Conservation (phyloP, 2,113 vertebrate species). For the Petrocephalus microphthalmus region DNA sequence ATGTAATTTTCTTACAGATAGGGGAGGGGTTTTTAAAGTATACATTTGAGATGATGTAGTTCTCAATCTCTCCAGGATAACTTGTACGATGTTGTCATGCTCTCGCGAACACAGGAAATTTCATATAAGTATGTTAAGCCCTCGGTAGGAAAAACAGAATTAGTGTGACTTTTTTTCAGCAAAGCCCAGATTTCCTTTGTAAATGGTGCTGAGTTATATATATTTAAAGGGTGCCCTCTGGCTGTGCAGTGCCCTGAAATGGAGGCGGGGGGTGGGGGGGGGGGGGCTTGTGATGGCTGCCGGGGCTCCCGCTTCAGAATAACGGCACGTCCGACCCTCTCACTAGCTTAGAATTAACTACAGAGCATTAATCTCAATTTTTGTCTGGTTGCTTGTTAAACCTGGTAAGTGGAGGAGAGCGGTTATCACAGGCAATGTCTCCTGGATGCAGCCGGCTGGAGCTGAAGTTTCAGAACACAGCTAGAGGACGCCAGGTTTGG, state of each 20-base stretch:
- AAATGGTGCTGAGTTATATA: slow-evolving; percentile 55
- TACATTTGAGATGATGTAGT: not conserved
- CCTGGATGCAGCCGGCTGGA: not conserved
- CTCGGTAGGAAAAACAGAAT: slow-evolving; percentile 25
- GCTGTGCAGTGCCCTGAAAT: slow-evolving; percentile 53
- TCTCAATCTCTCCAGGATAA: not conserved
- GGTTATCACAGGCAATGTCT: not conserved
- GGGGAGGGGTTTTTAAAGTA: not conserved
- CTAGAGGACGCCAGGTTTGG: not conserved
- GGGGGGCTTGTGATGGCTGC: slow-evolving; percentile 45
- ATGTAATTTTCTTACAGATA: not conserved
- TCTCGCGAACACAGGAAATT: slow-evolving; percentile 2
- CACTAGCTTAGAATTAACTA: slow-evolving; percentile 56
- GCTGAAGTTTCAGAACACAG: not conserved
- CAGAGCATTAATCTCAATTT: slow-evolving; percentile 53
- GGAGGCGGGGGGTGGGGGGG: slow-evolving; percentile 59
- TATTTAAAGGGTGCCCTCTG: slow-evolving; percentile 55
- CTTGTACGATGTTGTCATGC: not conserved
- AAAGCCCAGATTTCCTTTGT: slow-evolving; percentile 56
- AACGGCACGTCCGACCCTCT: slow-evolving; percentile 46
- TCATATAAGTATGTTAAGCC: not conserved
- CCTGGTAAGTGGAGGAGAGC: not conserved
- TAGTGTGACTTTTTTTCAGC: slow-evolving; percentile 28
- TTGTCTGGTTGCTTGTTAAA: slow-evolving; percentile 24
- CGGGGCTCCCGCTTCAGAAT: slow-evolving; percentile 54